Percentiles rank a stretch among this genome's conserved stretches.
These are phyloP conservation scores for Galleria mellonella DNA, from an alignment of 1,140 invertebrate species.

Conservation along the genomic window DNA sequence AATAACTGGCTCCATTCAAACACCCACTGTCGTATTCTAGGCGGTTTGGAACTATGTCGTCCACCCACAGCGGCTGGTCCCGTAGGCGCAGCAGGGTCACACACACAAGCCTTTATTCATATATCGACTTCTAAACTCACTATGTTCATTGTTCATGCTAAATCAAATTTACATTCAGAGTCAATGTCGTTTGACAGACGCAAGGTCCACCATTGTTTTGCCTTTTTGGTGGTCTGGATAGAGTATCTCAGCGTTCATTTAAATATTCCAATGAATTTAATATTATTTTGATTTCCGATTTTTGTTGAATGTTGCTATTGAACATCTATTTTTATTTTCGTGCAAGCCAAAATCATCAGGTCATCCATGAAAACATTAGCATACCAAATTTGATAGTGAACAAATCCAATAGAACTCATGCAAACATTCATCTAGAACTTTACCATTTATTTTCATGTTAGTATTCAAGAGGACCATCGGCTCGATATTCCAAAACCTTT, in stretches of 20 bases:
- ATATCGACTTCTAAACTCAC: constrained; percentile 54
- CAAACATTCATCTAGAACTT: constrained; percentile 50
- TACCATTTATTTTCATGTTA: constrained; percentile 73
- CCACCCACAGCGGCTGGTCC: constrained; percentile 68
- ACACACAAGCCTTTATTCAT: constrained; percentile 60
- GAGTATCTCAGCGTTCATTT: constrained; percentile 27
- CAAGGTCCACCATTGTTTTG: constrained; percentile 64
- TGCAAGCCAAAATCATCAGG: constrained; percentile 67
- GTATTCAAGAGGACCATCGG: constrained; percentile 70
- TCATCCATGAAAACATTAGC: constrained; percentile 42
- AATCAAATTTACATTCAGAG: constrained; percentile 62
- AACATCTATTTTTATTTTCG: constrained; percentile 12
- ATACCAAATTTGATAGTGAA: constrained; percentile 30
- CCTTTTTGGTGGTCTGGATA: constrained; percentile 50
- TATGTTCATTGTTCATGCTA: constrained; percentile 55
- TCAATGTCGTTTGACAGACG: constrained; percentile 57
- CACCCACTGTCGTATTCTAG: constrained; percentile 68
- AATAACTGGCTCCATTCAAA: constrained; percentile 72
- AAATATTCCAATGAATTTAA: constrained; percentile 34
- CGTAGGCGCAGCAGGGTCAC: constrained; percentile 72
- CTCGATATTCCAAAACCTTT: constrained; percentile 40
- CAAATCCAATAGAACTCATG: constrained; percentile 41
- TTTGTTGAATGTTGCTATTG: background rate
- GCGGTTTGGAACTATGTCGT: constrained; percentile 69
- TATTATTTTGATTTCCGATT: constrained; percentile 18